Percentiles rank a stretch among this genome's conserved stretches.
Evolutionary conservation across 2,888 invertebrate genomes (phyloP).

Genomic region (Rotaria macrura): DNA sequence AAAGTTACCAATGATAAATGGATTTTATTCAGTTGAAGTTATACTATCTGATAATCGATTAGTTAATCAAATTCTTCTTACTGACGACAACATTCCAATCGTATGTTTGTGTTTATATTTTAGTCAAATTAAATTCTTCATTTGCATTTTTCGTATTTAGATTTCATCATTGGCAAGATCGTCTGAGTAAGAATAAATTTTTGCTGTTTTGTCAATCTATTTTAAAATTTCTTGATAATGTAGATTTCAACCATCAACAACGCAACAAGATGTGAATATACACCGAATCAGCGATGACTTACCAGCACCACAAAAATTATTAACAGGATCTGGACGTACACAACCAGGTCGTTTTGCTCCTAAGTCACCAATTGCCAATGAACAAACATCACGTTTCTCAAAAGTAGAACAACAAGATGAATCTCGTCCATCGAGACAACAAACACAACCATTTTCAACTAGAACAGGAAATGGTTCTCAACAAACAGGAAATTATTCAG

Average conservation of each 20-base stretch:
- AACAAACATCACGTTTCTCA: not conserved
- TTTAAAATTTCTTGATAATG: not conserved
- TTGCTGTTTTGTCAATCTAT: not conserved
- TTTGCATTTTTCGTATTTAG: not conserved
- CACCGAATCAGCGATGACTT: not conserved
- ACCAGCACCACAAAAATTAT: not conserved
- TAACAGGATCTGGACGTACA: not conserved
- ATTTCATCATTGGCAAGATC: not conserved
- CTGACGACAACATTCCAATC: not conserved
- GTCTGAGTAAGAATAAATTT: not conserved
- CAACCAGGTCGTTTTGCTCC: not conserved
- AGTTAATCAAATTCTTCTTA: not conserved
- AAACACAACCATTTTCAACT: too few relatives aligned
- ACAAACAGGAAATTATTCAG: not conserved
- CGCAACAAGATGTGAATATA: not conserved
- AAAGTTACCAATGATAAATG: not conserved
- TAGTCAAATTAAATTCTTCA: not conserved
- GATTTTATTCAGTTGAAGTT: not conserved
- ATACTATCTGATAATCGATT: not conserved
- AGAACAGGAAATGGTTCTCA: not conserved
- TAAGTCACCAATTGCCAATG: not conserved
- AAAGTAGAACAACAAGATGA: not conserved
- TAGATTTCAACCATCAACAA: not conserved
- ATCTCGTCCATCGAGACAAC: too few relatives aligned
- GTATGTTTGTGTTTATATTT: not conserved